phyloP scores from a whole-genome alignment of 2,113 vertebrate genomes.

The Elanoides forficatus region DNA sequence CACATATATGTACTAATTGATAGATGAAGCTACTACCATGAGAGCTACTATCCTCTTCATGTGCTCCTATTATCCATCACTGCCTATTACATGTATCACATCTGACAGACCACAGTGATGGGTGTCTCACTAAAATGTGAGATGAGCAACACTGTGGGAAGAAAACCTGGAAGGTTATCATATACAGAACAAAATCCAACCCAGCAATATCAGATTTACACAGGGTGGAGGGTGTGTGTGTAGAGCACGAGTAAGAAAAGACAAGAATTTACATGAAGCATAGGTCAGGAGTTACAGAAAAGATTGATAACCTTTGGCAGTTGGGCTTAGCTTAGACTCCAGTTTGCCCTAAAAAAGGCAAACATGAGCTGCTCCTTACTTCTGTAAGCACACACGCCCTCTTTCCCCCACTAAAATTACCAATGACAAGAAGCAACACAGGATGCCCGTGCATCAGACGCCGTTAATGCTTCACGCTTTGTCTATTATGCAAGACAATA shows the following conservation, averaged over 20 bases:
- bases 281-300: neutral
- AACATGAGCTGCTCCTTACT: neutral
- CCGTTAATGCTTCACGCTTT: neutral
- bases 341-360: neutral
- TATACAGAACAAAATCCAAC: neutral
- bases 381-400: neutral
- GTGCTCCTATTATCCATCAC: neutral
- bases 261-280: neutral
- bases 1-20: accelerated
- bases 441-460: neutral
- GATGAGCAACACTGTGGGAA: neutral
- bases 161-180: neutral
- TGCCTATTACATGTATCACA: neutral
- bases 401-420: neutral
- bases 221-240: accelerated
- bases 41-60: neutral
- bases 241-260: neutral
- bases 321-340: neutral
- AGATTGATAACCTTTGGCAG: neutral
- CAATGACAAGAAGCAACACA: neutral
- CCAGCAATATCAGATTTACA: neutral
- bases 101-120: neutral
- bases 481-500: neutral
- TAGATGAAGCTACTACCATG: neutral
- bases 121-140: neutral